Base-by-base conservation (phyloP, 2,797 vertebrate species). In the Kryptolebias ocellatus region DNA sequence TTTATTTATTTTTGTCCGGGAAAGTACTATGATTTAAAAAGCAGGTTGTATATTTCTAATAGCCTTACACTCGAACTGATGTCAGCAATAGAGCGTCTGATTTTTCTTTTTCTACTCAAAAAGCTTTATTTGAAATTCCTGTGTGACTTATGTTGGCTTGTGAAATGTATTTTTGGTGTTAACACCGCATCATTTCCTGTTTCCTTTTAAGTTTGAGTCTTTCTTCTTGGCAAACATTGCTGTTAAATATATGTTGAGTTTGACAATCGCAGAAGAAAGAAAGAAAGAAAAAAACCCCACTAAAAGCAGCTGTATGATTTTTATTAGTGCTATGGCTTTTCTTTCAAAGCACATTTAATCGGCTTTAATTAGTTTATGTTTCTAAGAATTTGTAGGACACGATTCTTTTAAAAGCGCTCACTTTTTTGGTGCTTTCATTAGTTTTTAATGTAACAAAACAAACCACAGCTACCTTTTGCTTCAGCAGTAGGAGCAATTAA, bases 31-130 rank as follows among this genome's bases (percentile, higher is more conserved):
- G 60, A 64, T 68, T 84, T 51, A 80, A 84, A 70, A 75, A 83
- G 81, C 89, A 83, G 88, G 87, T 90, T 86, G 73, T 76, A 79
- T 71, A 72, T 87, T 85, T 83, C 78, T 56, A 78, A 80, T 76
- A 78, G 89, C 89, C 87, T 92, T 91, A 89, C 39, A 77, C 81
- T 84, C 49, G 72, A 86, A 86, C 74, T 84, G 87, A 91, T 91
- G 89, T 91, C 90, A 89, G 81, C 85, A 81, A 85, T 84, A 87
- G 63, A 83, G 64, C n/a, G 44, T 58, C 49, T 16, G 46, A 51
- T 42, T 73, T 28, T 68, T 24, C 15, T 59, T 71, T 29, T 61
- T 45, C 53, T n/a, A 34, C 53, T 51, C 61, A 0, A 12, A 24
- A 2, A 11, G 37, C 72, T 70, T 49, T 42, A 72, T 67, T 75